These are phyloP conservation scores for Eretmocerus hayati DNA, from an alignment of 2,888 invertebrate species.

Conservation along the genomic window DNA sequence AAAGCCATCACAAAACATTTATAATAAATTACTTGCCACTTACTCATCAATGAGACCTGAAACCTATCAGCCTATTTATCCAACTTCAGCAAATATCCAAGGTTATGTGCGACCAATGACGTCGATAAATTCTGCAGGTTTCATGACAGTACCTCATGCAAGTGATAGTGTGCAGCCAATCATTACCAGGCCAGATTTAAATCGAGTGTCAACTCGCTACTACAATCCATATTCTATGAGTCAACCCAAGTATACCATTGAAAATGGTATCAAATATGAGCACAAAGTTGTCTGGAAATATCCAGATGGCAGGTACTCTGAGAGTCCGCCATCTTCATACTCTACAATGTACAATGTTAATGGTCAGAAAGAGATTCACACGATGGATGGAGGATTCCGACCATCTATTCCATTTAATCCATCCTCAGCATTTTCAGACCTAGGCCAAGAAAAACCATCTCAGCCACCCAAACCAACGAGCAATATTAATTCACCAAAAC, in stretches of 20 bases:
- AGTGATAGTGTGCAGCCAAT: not conserved
- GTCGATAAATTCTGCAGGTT: conserved; percentile 5
- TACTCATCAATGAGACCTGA: conserved; percentile 10
- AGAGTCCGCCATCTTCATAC: conserved; percentile 36
- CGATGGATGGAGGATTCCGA: conserved; percentile 1
- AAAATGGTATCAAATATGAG: conserved; percentile 41
- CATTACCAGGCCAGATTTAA: not conserved
- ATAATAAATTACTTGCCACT: conserved; percentile 9
- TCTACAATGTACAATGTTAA: conserved; percentile 22
- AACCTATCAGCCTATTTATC: not conserved
- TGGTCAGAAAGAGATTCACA: conserved; percentile 2
- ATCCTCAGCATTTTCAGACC: too few relatives aligned
- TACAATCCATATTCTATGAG: conserved; percentile 15
- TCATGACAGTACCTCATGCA: conserved; percentile 2
- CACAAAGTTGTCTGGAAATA: conserved; percentile 45
- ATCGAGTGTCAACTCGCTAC: not conserved
- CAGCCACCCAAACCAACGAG: conserved; percentile 3
- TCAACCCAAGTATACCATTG: conserved; percentile 36
- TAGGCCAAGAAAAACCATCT: too few relatives aligned
- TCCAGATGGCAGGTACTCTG: conserved; percentile 39
- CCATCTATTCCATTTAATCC: conserved; percentile 7
- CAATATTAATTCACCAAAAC: conserved; percentile 37
- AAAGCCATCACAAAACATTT: not conserved
- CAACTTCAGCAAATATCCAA: conserved; percentile 8
- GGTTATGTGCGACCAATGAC: conserved; percentile 13